Evolutionary conservation across 1,140 invertebrate genomes (phyloP).

Genomic region (Homalodisca vitripennis): DNA sequence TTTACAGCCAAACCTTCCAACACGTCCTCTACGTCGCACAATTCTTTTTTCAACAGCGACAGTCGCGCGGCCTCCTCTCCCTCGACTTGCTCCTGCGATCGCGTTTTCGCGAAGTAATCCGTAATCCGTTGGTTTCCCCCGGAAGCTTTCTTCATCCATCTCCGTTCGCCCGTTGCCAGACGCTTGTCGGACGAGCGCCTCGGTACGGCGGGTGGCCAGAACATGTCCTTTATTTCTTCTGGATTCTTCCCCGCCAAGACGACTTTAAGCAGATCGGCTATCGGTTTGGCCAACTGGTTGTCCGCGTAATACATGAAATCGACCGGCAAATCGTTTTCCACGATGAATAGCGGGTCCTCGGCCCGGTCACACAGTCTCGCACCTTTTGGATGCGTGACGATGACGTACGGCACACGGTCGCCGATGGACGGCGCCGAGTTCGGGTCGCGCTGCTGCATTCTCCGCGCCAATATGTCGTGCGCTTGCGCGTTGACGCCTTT

Average conservation of each 20-base stretch:
- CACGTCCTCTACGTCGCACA: background rate
- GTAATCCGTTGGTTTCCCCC: background rate
- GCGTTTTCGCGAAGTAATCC: background rate
- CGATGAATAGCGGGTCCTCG: background rate
- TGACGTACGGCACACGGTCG: background rate
- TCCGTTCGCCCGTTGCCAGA: background rate
- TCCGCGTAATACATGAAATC: background rate
- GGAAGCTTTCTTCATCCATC: background rate
- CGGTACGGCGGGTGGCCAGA: background rate
- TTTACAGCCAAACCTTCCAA: background rate
- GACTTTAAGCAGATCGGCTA: background rate
- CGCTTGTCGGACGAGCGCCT: background rate
- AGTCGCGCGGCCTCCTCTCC: background rate
- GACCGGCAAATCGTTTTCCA: background rate
- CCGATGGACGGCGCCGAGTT: background rate
- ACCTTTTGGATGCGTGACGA: background rate
- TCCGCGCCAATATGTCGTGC: background rate
- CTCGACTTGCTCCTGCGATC: background rate
- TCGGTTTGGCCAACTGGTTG: background rate
- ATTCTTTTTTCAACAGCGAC: background rate
- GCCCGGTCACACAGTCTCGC: background rate
- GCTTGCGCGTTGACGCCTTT: background rate
- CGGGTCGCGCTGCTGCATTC: background rate
- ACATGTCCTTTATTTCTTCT: slow-evolving; percentile 4
- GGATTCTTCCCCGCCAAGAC: background rate